Evolutionary conservation across 2,113 vertebrate species (phyloP).

Genomic region (Lophotis ruficrista): DNA sequence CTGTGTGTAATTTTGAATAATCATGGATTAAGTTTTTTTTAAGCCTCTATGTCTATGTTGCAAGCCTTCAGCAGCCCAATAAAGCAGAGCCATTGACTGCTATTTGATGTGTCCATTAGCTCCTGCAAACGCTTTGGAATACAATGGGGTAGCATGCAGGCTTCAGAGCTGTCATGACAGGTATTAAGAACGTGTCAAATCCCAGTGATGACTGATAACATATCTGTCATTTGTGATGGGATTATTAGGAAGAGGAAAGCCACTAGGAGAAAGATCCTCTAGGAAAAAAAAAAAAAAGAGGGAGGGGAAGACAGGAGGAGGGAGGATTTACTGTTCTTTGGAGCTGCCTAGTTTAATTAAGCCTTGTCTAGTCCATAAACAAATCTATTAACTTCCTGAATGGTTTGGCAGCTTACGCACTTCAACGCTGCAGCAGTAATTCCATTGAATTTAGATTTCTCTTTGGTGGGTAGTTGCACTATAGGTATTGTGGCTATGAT

Average conservation of each 20-base stretch:
- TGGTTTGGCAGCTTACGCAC: background rate
- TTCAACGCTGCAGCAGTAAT: background rate
- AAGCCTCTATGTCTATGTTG: background rate
- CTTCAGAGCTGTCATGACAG: slow-evolving; percentile 62
- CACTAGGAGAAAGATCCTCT: slow-evolving; percentile 54
- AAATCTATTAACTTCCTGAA: slow-evolving; percentile 55
- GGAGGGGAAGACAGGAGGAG: background rate
- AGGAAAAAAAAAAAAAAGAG: background rate
- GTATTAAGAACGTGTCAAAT: slow-evolving; percentile 67
- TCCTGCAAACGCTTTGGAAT: slow-evolving; percentile 48
- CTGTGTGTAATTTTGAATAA: background rate
- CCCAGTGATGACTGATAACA: slow-evolving; percentile 66
- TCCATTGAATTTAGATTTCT: background rate
- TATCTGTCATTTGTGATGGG: slow-evolving; percentile 67
- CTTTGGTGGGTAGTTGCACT: background rate
- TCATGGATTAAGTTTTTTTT: background rate
- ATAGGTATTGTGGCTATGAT: background rate
- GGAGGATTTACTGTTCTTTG: slow-evolving; percentile 49
- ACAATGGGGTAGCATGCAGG: slow-evolving; percentile 46
- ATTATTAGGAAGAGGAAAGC: slow-evolving; percentile 56
- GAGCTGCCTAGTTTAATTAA: slow-evolving; percentile 54
- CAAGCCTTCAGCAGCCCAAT: slow-evolving; percentile 27
- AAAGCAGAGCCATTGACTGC: slow-evolving; percentile 14
- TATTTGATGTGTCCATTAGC: slow-evolving; percentile 53
- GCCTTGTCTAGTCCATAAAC: slow-evolving; percentile 60